These are phyloP conservation scores for Oxyruncus cristatus DNA, from an alignment of 2,113 vertebrate species.

Conservation along the genomic window DNA sequence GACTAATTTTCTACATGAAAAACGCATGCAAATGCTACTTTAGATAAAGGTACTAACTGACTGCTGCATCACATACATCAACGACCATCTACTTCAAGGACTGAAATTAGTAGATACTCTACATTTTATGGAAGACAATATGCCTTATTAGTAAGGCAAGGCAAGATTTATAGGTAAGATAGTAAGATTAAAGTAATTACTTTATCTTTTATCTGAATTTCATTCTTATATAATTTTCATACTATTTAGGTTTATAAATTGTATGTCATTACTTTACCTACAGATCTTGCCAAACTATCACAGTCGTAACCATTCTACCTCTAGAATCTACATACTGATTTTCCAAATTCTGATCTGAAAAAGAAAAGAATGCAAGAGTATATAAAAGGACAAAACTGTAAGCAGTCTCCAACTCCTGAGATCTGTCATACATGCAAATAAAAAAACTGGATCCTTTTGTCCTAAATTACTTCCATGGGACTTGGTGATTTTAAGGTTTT, in stretches of 20 bases:
- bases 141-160: neutral
- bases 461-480: neutral
- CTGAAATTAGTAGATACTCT: neutral
- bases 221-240: neutral
- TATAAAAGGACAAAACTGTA: neutral
- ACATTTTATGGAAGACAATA: neutral
- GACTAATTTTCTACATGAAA: neutral
- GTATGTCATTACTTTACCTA: neutral
- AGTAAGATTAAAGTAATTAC: neutral
- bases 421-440: neutral
- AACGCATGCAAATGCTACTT: neutral
- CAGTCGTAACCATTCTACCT: neutral
- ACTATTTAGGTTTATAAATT: neutral
- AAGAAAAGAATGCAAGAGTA: neutral
- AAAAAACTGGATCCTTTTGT: neutral
- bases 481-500: neutral
- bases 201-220: neutral
- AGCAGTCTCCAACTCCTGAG: neutral
- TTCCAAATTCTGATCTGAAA: constrained; percentile 3
- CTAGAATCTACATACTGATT: constrained; percentile 25
- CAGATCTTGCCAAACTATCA: constrained; percentile 9
- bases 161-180: constrained; percentile 35
- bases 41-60: neutral
- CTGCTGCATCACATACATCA: neutral
- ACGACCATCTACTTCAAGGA: neutral